Evolutionary conservation across 2,113 vertebrate genomes (phyloP).

Genomic region (Pagrus major): DNA sequence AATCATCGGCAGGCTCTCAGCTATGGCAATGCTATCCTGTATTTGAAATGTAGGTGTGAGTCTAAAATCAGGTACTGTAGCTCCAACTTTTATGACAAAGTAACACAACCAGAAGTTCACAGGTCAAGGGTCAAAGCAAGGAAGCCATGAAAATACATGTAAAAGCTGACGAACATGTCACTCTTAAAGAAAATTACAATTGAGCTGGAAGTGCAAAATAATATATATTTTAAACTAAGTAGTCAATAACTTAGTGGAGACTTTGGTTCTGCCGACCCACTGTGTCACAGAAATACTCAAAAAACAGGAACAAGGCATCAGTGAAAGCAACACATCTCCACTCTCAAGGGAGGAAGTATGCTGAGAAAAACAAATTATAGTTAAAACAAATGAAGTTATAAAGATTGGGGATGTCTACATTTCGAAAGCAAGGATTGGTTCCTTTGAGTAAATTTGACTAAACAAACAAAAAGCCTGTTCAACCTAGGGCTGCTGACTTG

Average conservation of each 20-base stretch:
- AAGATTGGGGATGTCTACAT: neutral
- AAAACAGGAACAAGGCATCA: conserved; percentile 38
- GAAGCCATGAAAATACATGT: neutral
- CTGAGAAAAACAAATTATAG: conserved; percentile 14
- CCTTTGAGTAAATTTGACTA: neutral
- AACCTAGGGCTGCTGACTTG: neutral
- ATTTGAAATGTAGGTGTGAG: conserved; percentile 23
- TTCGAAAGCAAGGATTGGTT: neutral
- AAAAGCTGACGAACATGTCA: neutral
- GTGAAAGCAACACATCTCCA: conserved; percentile 35
- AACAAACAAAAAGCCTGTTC: neutral
- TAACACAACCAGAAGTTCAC: neutral
- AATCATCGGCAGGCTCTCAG: neutral
- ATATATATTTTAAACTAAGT: neutral
- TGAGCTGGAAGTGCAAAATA: too few relatives aligned
- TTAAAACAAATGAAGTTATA: neutral
- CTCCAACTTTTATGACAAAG: neutral
- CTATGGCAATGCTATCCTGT: neutral
- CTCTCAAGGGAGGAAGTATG: conserved; percentile 46
- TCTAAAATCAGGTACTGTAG: neutral
- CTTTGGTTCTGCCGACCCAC: neutral
- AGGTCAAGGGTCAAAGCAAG: conserved; percentile 8
- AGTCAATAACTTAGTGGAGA: neutral
- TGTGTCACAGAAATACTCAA: neutral
- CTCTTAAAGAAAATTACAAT: neutral